These are phyloP conservation scores for Lampris incognitus DNA, from an alignment of 2,113 vertebrate species.

Conservation along the genomic window DNA sequence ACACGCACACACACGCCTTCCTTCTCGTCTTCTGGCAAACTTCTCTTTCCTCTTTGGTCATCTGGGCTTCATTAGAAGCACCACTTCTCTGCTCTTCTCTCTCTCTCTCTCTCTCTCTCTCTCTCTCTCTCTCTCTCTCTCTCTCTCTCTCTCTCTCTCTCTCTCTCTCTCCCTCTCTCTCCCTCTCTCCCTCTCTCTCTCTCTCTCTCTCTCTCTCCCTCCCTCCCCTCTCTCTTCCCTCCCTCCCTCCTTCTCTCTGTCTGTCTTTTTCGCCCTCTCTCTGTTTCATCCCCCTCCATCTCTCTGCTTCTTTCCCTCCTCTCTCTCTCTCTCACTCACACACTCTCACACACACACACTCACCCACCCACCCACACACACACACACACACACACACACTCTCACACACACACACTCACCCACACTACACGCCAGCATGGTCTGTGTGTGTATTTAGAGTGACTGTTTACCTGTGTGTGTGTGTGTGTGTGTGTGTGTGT, in stretches of 20 bases:
- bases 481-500: constrained; percentile 26
- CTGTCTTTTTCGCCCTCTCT: too few relatives aligned
- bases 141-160: too few relatives aligned
- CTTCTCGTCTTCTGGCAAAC: constrained; percentile 13
- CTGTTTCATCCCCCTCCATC: too few relatives aligned
- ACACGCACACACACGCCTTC: constrained; percentile 15
- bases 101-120: too few relatives aligned
- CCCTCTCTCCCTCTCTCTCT: too few relatives aligned
- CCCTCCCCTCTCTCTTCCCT: too few relatives aligned
- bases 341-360: constrained; percentile 1
- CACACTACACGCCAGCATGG: neutral
- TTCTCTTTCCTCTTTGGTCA: constrained; percentile 34
- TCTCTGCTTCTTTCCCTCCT: too few relatives aligned
- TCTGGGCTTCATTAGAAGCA: constrained; percentile 44
- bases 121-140: too few relatives aligned
- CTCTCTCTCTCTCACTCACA: too few relatives aligned
- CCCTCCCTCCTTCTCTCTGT: too few relatives aligned
- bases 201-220: too few relatives aligned
- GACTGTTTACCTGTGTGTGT: neutral
- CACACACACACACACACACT: constrained; percentile 9
- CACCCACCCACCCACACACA: constrained; percentile 16
- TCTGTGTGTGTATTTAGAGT: neutral
- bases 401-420: constrained; percentile 1
- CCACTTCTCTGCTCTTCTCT: neutral
- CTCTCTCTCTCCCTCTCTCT: too few relatives aligned